Conservation (phyloP, 2,888 invertebrate species). For the Stenodema calcarata region DNA sequence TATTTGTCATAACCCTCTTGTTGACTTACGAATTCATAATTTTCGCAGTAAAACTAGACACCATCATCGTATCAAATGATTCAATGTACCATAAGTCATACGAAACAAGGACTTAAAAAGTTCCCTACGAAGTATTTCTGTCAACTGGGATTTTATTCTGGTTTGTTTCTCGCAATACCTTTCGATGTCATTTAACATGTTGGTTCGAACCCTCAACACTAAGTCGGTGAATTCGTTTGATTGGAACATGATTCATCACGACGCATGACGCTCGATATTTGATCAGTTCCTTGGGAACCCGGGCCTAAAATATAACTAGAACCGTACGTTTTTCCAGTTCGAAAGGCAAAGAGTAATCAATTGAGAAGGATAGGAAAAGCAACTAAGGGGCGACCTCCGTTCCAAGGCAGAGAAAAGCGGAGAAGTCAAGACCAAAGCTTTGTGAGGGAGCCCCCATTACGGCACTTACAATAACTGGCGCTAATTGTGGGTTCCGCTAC, state of each 20-base stretch:
- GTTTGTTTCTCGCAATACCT: too few species aligned
- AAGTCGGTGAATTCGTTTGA: not conserved
- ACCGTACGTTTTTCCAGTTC: not conserved
- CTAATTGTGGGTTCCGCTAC: conserved; percentile 31
- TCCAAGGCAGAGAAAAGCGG: not conserved
- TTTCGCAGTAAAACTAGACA: too few species aligned
- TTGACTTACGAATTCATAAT: too few species aligned
- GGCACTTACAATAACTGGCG: conserved; percentile 32
- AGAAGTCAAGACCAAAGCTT: not conserved
- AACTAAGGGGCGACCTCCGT: not conserved
- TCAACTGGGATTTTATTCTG: too few species aligned
- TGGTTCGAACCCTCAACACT: too few species aligned
- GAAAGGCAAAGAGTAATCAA: not conserved
- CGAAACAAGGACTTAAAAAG: too few species aligned
- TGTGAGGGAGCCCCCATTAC: conserved; percentile 16
- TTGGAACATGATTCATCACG: not conserved
- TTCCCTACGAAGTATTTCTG: too few species aligned
- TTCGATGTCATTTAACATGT: too few species aligned
- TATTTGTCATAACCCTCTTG: too few species aligned
- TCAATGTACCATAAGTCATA: too few species aligned
- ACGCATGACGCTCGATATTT: not conserved
- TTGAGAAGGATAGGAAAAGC: not conserved
- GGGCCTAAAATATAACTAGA: not conserved
- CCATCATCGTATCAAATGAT: too few species aligned
- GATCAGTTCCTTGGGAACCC: not conserved